Conservation (phyloP, 2,888 invertebrate species). For the Tanytarsus gracilentus region DNA sequence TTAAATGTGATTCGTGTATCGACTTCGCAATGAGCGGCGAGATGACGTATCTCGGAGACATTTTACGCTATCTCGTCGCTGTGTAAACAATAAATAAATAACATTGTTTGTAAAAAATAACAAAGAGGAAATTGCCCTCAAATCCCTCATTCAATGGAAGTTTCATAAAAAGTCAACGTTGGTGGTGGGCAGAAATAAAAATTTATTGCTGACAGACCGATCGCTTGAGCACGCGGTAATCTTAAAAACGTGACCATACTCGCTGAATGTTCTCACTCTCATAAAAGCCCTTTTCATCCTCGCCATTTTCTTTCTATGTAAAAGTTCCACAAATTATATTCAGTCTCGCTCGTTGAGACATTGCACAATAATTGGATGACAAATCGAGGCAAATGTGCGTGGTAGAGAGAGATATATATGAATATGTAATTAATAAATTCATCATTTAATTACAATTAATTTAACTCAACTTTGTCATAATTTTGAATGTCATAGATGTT, state of each 20-base stretch:
- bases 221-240: constrained; percentile 19
- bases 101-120: constrained; percentile 26
- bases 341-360: too few relatives aligned
- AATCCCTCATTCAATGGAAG: constrained; percentile 13
- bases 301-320: background rate
- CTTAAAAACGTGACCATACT: constrained; percentile 20
- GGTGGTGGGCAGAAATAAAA: constrained; percentile 7
- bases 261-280: background rate
- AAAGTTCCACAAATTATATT: too few relatives aligned
- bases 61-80: background rate
- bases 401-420: too few relatives aligned
- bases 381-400: too few relatives aligned
- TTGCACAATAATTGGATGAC: too few relatives aligned
- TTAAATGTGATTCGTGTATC: too few relatives aligned
- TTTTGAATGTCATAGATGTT: too few relatives aligned
- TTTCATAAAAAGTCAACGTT: background rate
- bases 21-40: too few relatives aligned
- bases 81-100: constrained; percentile 27
- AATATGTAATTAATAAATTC: too few relatives aligned
- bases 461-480: too few relatives aligned
- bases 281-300: background rate
- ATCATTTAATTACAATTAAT: too few relatives aligned
- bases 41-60: too few relatives aligned
- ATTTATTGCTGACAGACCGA: constrained; percentile 28
- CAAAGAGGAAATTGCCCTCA: constrained; percentile 2